A percentile compares a stretch with the other conserved stretches of the same genome.
Evolutionary conservation across 2,888 invertebrate genomes (phyloP).

Genomic region (Gibbula magus): DNA sequence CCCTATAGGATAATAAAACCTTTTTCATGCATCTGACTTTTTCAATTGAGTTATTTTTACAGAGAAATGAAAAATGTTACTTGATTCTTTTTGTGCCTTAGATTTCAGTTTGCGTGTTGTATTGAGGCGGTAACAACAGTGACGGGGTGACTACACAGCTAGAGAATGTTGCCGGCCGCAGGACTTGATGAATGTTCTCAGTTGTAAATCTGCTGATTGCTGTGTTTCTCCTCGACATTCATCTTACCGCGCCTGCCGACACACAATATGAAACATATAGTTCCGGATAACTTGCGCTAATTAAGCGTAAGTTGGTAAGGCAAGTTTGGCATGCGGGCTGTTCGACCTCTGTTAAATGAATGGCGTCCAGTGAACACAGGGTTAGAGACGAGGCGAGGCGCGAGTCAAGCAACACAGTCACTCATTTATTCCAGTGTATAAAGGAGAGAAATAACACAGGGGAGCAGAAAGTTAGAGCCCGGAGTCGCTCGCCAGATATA

Average conservation of each 20-base stretch:
- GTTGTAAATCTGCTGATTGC: conserved; percentile 35
- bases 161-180: neutral
- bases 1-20: conserved; percentile 37
- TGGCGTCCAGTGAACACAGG: neutral
- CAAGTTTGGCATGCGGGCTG: conserved; percentile 27
- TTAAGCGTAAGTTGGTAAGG: conserved; percentile 37
- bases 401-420: neutral
- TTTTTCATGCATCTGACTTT: conserved; percentile 40
- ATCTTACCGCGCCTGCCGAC: conserved; percentile 26
- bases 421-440: conserved; percentile 35
- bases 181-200: conserved; percentile 32
- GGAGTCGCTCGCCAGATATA: conserved; percentile 38
- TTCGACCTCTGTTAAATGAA: conserved; percentile 28
- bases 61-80: conserved; percentile 33
- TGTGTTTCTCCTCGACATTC: conserved; percentile 27
- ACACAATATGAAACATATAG: conserved; percentile 42
- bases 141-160: conserved; percentile 2
- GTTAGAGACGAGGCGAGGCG: neutral
- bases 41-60: conserved; percentile 40
- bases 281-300: conserved; percentile 30
- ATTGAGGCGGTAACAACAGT: neutral
- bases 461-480: conserved; percentile 31
- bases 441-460: conserved; percentile 33
- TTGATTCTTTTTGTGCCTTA: conserved; percentile 12
- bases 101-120: conserved; percentile 19